These are phyloP conservation scores for Bursaphelenchus okinawaensis DNA, from an alignment of 2,888 invertebrate species.

Conservation along the genomic window DNA sequence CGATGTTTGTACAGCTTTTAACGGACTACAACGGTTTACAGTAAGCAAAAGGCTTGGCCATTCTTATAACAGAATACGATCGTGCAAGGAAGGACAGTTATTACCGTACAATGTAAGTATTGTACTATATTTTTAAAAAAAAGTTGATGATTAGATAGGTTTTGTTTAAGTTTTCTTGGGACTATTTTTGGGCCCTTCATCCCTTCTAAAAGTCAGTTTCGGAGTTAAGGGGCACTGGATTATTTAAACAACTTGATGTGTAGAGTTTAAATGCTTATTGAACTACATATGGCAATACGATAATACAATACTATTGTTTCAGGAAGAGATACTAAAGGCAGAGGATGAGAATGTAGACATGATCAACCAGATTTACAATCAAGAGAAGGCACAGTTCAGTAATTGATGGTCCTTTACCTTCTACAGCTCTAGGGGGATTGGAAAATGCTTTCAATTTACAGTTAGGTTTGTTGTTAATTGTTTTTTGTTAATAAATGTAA, in stretches of 20 bases:
- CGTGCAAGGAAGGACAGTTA: conserved; percentile 34
- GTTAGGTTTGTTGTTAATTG: background rate
- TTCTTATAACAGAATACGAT: conserved; percentile 23
- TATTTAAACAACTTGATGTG: too few relatives aligned
- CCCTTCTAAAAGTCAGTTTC: too few relatives aligned
- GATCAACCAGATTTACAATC: background rate
- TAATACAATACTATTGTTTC: too few relatives aligned
- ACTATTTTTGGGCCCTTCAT: too few relatives aligned
- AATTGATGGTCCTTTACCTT: too few relatives aligned
- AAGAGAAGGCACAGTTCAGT: background rate
- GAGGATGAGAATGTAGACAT: background rate
- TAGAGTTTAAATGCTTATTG: too few relatives aligned
- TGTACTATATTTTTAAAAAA: too few relatives aligned
- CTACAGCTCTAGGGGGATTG: too few relatives aligned
- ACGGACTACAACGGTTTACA: conserved; percentile 40
- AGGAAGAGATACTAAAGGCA: background rate
- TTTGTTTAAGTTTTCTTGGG: too few relatives aligned
- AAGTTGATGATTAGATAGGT: too few relatives aligned
- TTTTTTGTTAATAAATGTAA: background rate
- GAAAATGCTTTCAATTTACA: background rate
- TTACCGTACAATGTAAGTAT: conserved; percentile 33
- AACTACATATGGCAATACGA: too few relatives aligned
- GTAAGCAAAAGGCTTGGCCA: conserved; percentile 21
- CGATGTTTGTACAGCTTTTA: conserved; percentile 45
- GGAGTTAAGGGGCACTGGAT: too few relatives aligned